Conservation (phyloP, 2,113 vertebrate species). For the Xenus cinereus region DNA sequence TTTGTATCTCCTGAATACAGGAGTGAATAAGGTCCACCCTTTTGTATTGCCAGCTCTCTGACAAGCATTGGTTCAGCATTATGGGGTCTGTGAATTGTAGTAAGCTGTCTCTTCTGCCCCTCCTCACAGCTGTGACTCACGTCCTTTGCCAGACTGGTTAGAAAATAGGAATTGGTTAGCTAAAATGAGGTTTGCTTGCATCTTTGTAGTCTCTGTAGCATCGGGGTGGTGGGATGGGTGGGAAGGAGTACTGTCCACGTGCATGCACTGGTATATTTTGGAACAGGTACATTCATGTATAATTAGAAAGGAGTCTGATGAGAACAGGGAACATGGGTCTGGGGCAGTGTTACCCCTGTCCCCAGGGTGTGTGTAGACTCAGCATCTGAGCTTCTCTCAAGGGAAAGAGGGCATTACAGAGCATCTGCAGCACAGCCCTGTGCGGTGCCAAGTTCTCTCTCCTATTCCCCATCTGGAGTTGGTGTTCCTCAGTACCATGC, state of each 20-base stretch:
- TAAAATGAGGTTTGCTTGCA: background rate
- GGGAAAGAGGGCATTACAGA: background rate
- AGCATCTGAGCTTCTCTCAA: background rate
- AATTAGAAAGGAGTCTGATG: background rate
- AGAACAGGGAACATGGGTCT: background rate
- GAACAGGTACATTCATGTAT: background rate
- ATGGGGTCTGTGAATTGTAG: background rate
- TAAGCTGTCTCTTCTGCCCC: background rate
- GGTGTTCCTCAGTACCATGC: background rate
- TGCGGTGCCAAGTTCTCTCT: background rate
- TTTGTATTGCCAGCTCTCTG: background rate
- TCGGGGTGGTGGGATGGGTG: accelerated
- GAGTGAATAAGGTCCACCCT: background rate
- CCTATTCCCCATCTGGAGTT: background rate
- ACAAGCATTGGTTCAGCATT: background rate
- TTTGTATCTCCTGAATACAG: background rate
- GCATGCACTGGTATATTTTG: background rate
- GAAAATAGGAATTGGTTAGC: background rate
- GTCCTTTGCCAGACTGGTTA: background rate
- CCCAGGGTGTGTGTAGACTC: accelerated
- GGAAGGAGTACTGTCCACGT: background rate
- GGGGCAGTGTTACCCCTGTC: background rate
- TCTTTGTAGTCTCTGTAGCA: background rate
- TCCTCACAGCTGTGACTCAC: background rate
- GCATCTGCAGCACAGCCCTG: background rate